Percentiles rank a stretch among this genome's conserved stretches.
These are phyloP conservation scores for Melieria crassipennis DNA, from an alignment of 2,888 invertebrate genomes.

Conservation along the genomic window DNA sequence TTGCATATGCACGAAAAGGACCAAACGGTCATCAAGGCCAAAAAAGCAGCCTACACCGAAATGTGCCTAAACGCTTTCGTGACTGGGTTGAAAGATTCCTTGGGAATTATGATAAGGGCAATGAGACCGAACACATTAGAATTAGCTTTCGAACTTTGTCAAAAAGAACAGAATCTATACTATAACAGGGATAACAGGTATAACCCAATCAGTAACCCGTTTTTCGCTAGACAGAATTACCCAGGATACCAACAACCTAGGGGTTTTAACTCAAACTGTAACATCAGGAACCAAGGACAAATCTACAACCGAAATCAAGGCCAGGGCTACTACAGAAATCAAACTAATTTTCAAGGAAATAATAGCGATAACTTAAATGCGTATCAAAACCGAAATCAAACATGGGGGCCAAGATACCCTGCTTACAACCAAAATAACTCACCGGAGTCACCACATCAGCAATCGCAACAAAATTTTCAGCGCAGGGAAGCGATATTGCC, in stretches of 20 bases:
- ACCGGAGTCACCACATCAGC: too few relatives aligned
- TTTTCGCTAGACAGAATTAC: too few relatives aligned
- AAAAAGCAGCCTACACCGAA: conserved; percentile 7
- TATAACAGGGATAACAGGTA: neutral
- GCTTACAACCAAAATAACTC: too few relatives aligned
- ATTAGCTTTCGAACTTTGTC: neutral
- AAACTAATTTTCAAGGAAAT: neutral
- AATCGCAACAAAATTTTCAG: too few relatives aligned
- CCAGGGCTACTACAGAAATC: neutral
- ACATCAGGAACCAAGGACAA: neutral
- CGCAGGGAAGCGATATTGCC: too few relatives aligned
- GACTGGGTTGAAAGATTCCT: neutral
- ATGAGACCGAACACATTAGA: conserved; percentile 6
- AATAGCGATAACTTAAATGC: too few relatives aligned
- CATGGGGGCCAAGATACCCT: too few relatives aligned
- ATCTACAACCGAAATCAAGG: neutral
- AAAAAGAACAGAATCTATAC: conserved; percentile 1
- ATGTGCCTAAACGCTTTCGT: conserved; percentile 41
- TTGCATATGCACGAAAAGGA: conserved; percentile 42
- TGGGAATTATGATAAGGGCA: neutral
- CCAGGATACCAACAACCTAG: neutral
- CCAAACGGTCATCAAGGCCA: neutral
- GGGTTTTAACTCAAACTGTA: neutral
- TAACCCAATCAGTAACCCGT: too few relatives aligned
- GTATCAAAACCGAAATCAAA: too few relatives aligned